phyloP scores from a whole-genome alignment of 2,888 invertebrate genomes.

The Macaria notata region DNA sequence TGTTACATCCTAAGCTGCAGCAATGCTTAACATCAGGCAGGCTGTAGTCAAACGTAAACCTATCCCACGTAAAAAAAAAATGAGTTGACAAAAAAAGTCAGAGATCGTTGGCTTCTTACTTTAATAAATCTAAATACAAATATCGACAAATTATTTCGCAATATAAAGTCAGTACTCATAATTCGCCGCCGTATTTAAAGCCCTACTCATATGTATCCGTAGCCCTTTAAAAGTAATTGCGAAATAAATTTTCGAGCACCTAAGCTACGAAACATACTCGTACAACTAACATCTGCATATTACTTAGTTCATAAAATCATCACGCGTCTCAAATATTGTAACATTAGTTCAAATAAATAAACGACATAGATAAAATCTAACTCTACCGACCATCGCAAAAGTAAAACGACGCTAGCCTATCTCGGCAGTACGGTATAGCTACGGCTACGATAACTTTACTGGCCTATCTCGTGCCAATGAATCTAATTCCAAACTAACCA shows the following conservation, averaged over 20 bases:
- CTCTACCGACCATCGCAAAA: conserved; percentile 12
- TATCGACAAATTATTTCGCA: conserved; percentile 23
- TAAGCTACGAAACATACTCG: conserved; percentile 13
- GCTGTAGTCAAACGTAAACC: too few species aligned
- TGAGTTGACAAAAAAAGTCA: too few species aligned
- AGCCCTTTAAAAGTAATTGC: conserved; percentile 14
- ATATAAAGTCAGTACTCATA: conserved; percentile 12
- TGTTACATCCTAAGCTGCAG: too few species aligned
- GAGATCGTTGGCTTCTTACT: background rate
- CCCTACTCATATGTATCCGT: conserved; percentile 1
- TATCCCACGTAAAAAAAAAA: too few species aligned
- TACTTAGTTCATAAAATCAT: conserved; percentile 26
- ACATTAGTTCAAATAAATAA: background rate
- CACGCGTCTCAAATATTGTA: conserved; percentile 20
- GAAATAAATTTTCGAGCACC: conserved; percentile 23
- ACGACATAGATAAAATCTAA: conserved; percentile 10
- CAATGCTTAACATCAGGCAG: too few species aligned
- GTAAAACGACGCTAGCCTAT: conserved; percentile 18
- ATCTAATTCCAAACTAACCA: conserved; percentile 1
- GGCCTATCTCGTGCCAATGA: conserved; percentile 5
- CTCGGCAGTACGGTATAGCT: conserved; percentile 6
- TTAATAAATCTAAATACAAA: conserved; percentile 10
- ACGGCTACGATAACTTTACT: conserved; percentile 2
- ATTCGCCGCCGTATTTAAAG: background rate
- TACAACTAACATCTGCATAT: conserved; percentile 18